These are phyloP conservation scores for Phasianus colchicus DNA, from an alignment of 2,113 vertebrate genomes.

Conservation along the genomic window DNA sequence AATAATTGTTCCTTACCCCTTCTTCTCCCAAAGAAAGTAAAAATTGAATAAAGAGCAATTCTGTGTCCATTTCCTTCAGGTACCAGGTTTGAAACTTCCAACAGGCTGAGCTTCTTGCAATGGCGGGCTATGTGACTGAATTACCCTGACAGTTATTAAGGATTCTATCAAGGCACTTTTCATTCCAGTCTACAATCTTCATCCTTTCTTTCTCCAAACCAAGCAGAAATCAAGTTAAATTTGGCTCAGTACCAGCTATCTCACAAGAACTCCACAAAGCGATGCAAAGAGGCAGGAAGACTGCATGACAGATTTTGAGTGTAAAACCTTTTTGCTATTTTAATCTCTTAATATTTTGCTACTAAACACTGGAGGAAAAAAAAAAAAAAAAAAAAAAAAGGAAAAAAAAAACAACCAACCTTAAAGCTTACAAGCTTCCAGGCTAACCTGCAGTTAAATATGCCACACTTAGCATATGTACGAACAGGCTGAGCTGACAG, in stretches of 20 bases:
- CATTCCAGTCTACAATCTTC: background rate
- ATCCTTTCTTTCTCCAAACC: background rate
- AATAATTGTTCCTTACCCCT: background rate
- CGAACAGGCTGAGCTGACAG: conserved; percentile 50
- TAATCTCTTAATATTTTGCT: conserved; percentile 47
- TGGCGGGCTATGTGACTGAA: background rate
- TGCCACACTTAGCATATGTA: conserved; percentile 42
- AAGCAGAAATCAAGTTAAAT: conserved; percentile 24
- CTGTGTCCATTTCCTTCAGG: background rate
- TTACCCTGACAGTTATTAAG: background rate
- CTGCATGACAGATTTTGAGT: conserved; percentile 24
- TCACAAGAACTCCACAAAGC: background rate
- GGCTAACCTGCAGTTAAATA: conserved; percentile 55
- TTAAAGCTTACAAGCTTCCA: conserved; percentile 10
- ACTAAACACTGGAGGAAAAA: background rate
- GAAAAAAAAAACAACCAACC: background rate
- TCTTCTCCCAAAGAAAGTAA: background rate
- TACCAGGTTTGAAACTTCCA: background rate
- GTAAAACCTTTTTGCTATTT: conserved; percentile 38
- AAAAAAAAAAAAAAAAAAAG: background rate
- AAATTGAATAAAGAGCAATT: background rate
- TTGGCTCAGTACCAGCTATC: background rate
- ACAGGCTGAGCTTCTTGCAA: background rate
- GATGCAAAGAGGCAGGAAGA: background rate
- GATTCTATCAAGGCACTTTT: background rate